Percentiles rank a stretch among this genome's conserved stretches.
Conservation (phyloP, 2,113 vertebrate species). For the Ivindomyrus marchei region DNA sequence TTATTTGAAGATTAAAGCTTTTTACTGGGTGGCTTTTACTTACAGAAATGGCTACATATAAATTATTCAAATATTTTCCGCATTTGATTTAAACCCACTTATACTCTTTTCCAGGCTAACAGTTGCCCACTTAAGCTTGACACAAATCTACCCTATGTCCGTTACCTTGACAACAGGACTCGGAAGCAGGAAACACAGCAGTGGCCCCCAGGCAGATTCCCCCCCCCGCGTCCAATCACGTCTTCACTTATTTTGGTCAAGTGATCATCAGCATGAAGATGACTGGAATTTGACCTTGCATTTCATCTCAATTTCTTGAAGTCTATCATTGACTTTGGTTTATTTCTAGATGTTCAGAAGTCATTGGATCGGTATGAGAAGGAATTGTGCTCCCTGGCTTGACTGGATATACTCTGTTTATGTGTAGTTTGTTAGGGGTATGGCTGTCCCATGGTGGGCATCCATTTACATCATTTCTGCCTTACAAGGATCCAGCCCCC, state of each 20-base stretch:
- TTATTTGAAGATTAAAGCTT: background rate
- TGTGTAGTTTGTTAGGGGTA: background rate
- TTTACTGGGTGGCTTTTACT: background rate
- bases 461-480: background rate
- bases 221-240: background rate
- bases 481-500: background rate
- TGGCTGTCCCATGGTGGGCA: background rate
- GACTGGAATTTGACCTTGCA: background rate
- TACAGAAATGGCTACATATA: background rate
- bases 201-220: background rate
- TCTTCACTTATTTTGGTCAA: background rate
- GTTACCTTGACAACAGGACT: slow-evolving; percentile 9
- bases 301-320: slow-evolving; percentile 4
- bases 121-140: background rate
- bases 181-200: background rate
- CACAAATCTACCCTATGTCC: slow-evolving; percentile 3
- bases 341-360: background rate
- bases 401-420: background rate
- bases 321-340: background rate
- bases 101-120: background rate
- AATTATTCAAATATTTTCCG: background rate
- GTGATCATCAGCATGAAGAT: background rate
- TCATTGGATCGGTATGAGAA: background rate
- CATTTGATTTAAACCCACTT: background rate
- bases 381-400: background rate